phyloP scores from a whole-genome alignment of 2,113 vertebrate genomes.

The Ctenomys sociabilis region DNA sequence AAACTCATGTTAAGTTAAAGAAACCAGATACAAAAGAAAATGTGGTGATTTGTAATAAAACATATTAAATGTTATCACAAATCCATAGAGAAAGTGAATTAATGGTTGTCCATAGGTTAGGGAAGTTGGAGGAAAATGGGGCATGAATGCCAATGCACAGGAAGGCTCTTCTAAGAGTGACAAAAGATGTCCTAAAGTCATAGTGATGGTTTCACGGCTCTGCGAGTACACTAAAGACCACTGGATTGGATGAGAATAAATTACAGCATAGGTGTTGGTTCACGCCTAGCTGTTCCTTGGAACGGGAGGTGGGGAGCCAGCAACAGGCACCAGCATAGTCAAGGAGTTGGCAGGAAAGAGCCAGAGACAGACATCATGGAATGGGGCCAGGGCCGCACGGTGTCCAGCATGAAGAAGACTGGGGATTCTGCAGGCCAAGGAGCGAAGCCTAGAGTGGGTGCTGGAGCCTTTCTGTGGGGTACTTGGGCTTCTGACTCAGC shows the following conservation, averaged over 20 bases:
- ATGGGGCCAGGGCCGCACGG: neutral
- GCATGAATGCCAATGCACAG: neutral
- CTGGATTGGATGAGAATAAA: neutral
- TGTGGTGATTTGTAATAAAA: neutral
- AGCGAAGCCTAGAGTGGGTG: neutral
- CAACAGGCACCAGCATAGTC: neutral
- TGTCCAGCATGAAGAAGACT: neutral
- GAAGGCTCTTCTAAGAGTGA: neutral
- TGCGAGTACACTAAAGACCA: neutral
- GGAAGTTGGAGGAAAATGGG: neutral
- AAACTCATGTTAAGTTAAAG: neutral
- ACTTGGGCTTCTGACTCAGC: neutral
- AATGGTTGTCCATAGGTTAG: neutral
- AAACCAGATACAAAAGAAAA: neutral
- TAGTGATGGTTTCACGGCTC: neutral
- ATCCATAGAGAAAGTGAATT: neutral
- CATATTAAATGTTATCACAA: neutral
- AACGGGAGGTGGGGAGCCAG: neutral
- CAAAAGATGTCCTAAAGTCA: neutral
- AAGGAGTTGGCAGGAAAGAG: neutral
- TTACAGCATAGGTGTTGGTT: neutral
- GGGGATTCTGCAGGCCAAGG: no score
- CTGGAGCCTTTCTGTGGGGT: neutral
- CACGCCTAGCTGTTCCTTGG: neutral
- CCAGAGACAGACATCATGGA: neutral